A percentile compares a stretch with the other conserved stretches of the same genome.
These are phyloP conservation scores for Glareola pratincola DNA, from an alignment of 2,113 vertebrate genomes.

Conservation along the genomic window DNA sequence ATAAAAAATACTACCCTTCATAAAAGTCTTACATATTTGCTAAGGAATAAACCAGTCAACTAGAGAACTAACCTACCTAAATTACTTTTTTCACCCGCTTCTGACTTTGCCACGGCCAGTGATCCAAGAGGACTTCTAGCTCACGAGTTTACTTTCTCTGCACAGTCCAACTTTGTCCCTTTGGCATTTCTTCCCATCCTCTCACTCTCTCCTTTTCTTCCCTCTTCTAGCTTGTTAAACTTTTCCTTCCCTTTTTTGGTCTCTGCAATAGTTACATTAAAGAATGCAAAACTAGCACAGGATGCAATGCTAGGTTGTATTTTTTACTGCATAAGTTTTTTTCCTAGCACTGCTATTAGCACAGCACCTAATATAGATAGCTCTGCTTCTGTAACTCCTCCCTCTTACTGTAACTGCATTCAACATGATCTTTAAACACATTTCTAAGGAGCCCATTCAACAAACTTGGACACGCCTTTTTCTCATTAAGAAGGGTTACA, in stretches of 20 bases:
- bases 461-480: neutral
- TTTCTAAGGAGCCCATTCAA: neutral
- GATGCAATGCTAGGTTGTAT: neutral
- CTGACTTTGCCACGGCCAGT: neutral
- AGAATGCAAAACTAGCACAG: neutral
- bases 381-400: neutral
- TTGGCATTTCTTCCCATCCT: neutral
- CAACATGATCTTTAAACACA: neutral
- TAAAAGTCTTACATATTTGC: neutral
- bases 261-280: neutral
- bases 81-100: neutral
- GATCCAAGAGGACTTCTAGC: neutral
- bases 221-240: neutral
- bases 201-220: neutral
- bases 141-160: neutral
- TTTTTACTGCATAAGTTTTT: neutral
- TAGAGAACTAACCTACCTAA: neutral
- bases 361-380: neutral
- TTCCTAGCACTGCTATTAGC: neutral
- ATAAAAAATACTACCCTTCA: neutral
- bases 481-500: neutral
- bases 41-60: neutral
- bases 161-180: neutral
- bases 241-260: neutral
- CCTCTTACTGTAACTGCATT: neutral